These are phyloP conservation scores for Hydrotaea diabolus DNA, from an alignment of 2,888 invertebrate species.

Conservation along the genomic window DNA sequence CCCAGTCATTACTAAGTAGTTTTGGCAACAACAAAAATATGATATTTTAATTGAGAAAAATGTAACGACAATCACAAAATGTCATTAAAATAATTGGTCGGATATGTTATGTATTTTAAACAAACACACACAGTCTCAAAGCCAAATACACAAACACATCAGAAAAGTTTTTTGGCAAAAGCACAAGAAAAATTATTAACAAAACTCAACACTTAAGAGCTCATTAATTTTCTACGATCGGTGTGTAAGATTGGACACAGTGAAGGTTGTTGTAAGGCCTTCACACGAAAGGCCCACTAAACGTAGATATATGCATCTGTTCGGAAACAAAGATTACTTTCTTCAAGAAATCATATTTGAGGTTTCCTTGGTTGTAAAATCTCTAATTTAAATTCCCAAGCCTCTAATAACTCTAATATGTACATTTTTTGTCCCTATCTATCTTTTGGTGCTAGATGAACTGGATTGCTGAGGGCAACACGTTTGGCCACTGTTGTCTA, in stretches of 20 bases:
- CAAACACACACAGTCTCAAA: background rate
- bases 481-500: too few species aligned
- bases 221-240: slow-evolving; percentile 59
- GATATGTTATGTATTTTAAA: slow-evolving; percentile 37
- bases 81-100: slow-evolving; percentile 62
- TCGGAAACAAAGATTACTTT: too few species aligned
- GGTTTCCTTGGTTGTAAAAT: too few species aligned
- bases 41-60: slow-evolving; percentile 57
- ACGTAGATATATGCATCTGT: too few species aligned
- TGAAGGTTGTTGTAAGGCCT: too few species aligned
- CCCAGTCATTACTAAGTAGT: background rate
- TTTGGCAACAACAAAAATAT: slow-evolving; percentile 10
- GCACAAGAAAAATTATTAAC: slow-evolving; percentile 58
- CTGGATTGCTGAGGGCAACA: too few species aligned
- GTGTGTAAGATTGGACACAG: background rate
- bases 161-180: slow-evolving; percentile 54
- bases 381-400: too few species aligned
- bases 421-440: too few species aligned
- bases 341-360: too few species aligned
- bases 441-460: too few species aligned
- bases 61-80: slow-evolving; percentile 56
- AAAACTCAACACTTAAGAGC: slow-evolving; percentile 69
- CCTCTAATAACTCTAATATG: too few species aligned
- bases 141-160: background rate
- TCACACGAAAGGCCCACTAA: too few species aligned